These are phyloP conservation scores for Syrrhaptes paradoxus DNA, from an alignment of 2,113 vertebrate genomes.

Conservation along the genomic window DNA sequence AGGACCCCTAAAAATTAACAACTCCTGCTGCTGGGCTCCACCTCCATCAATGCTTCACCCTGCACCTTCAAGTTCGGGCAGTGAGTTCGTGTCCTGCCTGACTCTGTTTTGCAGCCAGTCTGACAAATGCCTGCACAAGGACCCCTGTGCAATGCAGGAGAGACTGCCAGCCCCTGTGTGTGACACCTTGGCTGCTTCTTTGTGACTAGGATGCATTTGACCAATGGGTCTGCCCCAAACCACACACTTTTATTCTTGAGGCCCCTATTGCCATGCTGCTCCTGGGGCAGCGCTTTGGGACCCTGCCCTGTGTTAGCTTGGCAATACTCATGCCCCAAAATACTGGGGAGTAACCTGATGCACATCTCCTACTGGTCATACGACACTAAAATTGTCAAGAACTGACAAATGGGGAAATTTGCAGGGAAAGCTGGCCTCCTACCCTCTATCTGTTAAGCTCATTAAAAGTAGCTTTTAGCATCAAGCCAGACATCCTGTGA, in stretches of 20 bases:
- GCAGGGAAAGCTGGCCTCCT: background rate
- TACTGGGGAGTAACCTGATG: background rate
- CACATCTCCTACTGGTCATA: background rate
- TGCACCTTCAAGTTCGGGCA: accelerated
- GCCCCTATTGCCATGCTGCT: background rate
- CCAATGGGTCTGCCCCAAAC: background rate
- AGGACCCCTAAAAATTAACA: background rate
- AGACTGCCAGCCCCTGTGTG: accelerated
- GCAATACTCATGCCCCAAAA: accelerated
- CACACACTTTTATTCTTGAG: background rate
- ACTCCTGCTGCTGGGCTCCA: background rate
- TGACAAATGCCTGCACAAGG: background rate
- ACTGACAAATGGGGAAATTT: background rate
- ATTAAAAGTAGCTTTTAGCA: background rate
- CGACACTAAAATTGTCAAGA: background rate
- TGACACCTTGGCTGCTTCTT: background rate
- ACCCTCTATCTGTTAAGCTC: background rate
- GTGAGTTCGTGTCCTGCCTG: background rate
- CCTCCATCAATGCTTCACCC: background rate
- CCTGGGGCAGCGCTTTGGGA: background rate
- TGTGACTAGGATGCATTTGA: background rate
- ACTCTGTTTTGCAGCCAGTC: background rate
- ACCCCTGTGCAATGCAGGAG: accelerated
- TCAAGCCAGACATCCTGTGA: background rate
- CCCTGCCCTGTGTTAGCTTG: background rate